Evolutionary conservation across 2,888 invertebrate genomes (phyloP).

Genomic region (Zele albiditarsus): DNA sequence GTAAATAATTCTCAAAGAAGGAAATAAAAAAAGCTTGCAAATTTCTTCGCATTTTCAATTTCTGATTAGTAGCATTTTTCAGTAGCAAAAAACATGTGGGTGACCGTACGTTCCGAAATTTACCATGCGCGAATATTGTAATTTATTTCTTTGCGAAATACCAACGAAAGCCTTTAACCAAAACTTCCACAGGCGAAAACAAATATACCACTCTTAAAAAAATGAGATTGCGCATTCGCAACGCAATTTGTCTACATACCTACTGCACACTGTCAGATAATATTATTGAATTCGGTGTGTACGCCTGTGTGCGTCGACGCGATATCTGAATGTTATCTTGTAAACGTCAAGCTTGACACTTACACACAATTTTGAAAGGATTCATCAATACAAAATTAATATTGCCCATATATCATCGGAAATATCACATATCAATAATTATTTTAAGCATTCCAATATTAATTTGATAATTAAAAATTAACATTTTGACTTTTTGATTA

Average conservation of each 20-base stretch:
- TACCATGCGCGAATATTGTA: no score
- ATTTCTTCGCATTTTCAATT: not conserved
- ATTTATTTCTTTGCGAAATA: no score
- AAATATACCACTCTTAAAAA: not conserved
- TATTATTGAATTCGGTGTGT: not conserved
- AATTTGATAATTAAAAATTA: constrained; percentile 11
- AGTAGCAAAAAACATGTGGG: no score
- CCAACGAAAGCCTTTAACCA: no score
- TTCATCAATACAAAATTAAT: not conserved
- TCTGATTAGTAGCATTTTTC: no score
- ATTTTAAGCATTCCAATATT: not conserved
- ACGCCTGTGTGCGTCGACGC: not conserved
- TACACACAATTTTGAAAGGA: not conserved
- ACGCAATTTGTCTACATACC: not conserved
- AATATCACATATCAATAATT: not conserved
- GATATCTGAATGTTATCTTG: not conserved
- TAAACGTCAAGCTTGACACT: constrained; percentile 1
- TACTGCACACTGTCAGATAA: no score
- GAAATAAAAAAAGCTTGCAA: not conserved
- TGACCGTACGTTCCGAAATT: no score
- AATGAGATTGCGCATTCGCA: constrained; percentile 10
- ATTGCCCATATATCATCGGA: not conserved
- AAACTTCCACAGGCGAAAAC: not conserved
- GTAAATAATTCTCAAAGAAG: not conserved
- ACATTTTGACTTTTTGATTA: not conserved